Evolutionary conservation across 1,140 invertebrate genomes (phyloP), one percentile per base, ranked within the genome.

Genomic region (Drosophila kanapiae): DNA sequence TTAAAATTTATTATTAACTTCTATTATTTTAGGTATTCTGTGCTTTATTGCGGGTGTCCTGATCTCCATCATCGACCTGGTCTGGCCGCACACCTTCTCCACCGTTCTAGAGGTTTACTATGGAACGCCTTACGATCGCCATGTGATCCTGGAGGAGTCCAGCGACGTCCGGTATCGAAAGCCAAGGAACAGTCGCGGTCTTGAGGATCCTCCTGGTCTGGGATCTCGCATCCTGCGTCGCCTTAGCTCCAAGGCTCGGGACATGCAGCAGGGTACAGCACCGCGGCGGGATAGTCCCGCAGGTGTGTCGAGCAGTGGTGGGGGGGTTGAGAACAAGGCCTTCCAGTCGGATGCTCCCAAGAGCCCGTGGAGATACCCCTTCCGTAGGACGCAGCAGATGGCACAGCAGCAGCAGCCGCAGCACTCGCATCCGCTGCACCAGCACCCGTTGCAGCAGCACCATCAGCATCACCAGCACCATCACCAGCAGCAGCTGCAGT

Each of bases 31-130:
- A 97, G 97, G 91, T 56, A 93, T 95, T 48, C 93, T 96, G 23
- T 97, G 97, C 86, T 86, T 97, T 8, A 92, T 96, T 27, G 94
- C 95, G 2, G 97, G 97, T 4, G 91, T 96, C 3, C 92, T 97
- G 23, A 97, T 98, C 64, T 96, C 97, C 3, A 94, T 95, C 0
- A 94, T 98, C 27, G 97, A 98, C 91, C 94, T 97, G 82, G 95
- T 98, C 33, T 98, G 96, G 93, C 98, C 98, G 9, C 97, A 98
- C 93, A 96, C 96, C 80, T 99, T 98, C 93, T 98, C 97, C 13
- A 98, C 97, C 0, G 96, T 98, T 57, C 93, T 99, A 43, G 98
- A 99, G 92, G 97, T 99, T 14, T 97, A 99, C 93, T 98, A 98
- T 90, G 97, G 98, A 86, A 98, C 98, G 1, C 98, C 98, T 0